Percentiles rank a stretch among this genome's conserved stretches.
Evolutionary conservation across 2,888 invertebrate species (phyloP).

Genomic region (Cephus runcator): DNA sequence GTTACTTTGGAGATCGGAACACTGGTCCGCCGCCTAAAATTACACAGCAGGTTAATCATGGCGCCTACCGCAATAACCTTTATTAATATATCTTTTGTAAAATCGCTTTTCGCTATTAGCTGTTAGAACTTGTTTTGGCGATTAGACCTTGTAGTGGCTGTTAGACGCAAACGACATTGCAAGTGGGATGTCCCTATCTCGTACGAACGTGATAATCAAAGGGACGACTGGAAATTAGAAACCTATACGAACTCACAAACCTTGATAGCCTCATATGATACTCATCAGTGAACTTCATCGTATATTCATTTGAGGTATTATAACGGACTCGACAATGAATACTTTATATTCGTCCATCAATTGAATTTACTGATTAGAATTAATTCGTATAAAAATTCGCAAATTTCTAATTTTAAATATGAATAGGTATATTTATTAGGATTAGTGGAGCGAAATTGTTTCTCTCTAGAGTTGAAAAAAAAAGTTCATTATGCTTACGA

Average conservation of each 20-base stretch:
- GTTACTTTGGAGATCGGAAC: constrained; percentile 78
- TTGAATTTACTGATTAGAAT: not conserved
- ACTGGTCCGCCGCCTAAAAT: constrained; percentile 70
- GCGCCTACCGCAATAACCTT: not conserved
- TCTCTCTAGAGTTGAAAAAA: not conserved
- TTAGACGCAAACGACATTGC: not conserved
- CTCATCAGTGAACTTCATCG: not conserved
- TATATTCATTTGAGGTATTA: not conserved
- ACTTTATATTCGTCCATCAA: not conserved
- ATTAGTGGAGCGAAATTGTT: not conserved
- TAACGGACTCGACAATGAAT: not conserved
- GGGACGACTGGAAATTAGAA: not conserved
- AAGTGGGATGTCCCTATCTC: not conserved
- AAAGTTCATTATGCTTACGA: not conserved
- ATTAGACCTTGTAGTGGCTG: not conserved
- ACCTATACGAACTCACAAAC: not conserved
- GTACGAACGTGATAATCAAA: not conserved
- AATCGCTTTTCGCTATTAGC: not conserved
- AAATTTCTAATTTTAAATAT: not conserved
- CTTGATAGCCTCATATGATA: not conserved
- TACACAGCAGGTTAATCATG: not conserved
- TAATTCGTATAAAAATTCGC: not conserved
- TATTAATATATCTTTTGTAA: not conserved
- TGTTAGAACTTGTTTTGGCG: not conserved
- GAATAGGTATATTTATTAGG: not conserved